Evolutionary conservation across 2,888 invertebrate species (phyloP), one percentile per base, ranked within the genome.

Genomic region (Rosalia funebris): DNA sequence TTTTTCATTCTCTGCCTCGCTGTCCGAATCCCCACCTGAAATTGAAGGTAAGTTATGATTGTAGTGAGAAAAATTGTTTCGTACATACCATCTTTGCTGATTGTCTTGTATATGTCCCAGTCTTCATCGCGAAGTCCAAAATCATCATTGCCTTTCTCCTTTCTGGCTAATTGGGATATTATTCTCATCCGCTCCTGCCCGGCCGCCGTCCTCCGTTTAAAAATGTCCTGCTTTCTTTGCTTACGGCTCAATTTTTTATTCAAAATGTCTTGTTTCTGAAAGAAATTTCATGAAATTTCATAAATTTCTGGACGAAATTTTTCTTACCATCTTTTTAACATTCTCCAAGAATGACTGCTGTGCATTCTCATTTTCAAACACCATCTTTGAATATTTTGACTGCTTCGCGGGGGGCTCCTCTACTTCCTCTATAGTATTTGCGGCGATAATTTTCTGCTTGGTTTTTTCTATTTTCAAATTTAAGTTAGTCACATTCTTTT

Each of bases 101-200:
- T 93, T 16, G 89, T 92, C 83, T 96, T 96, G 77, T 97, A 97
- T 1, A 96, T 95, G 82, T 96, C 95, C 96, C 96, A 97, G 79
- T 97, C 96, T 75, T 95, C 94, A 80, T 96, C 96, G 71, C 94
- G 87, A 83, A 92, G 89, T 20, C 96, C 96, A 83, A 97, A 97
- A 79, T 96, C 96, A 75, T 96, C 95, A 63, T 90, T 89, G 70
- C 91, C 87, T 72, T 89, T 90, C 72, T 90, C 90, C 74, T 90
- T 90, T 17, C 87, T 83, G 1, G 96, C 96, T 60, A 97, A 85
- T 73, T 93, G 92, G 45, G 95, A 95, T 66, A 97, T 95, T 70
- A 96, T 91, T 69, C 95, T 87, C 96, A 97, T 97, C 71, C 96
- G 86, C 82, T 96, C 95, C 72, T 96, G 96, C 1, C 96, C 95